These are phyloP conservation scores for Leucoraja erinaceus DNA, from an alignment of 2,113 vertebrate species.

Conservation along the genomic window DNA sequence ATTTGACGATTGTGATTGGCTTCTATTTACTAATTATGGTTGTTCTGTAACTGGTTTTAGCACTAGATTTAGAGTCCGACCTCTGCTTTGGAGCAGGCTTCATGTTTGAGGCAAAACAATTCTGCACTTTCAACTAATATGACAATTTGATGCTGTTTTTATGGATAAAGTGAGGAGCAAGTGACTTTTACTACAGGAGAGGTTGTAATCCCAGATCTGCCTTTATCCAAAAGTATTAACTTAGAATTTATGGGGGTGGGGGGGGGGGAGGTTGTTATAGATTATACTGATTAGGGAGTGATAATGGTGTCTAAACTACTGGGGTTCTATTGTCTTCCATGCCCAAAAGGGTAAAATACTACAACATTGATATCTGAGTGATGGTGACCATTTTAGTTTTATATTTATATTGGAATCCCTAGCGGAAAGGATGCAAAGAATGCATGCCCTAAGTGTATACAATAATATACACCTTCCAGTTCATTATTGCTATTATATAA, in stretches of 20 bases:
- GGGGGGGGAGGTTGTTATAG: neutral
- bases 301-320: neutral
- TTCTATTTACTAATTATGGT: neutral
- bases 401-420: neutral
- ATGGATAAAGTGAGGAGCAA: neutral
- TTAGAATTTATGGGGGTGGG: neutral
- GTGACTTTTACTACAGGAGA: neutral
- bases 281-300: neutral
- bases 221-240: neutral
- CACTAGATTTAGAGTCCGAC: neutral
- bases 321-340: neutral
- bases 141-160: neutral
- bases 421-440: neutral
- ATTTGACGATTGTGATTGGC: neutral
- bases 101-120: no score
- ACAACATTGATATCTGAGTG: neutral
- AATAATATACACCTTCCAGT: slow-evolving; percentile 29
- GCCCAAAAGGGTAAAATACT: neutral
- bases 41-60: neutral
- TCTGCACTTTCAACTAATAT: neutral
- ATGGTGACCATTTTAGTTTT: neutral
- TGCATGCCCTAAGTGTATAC: neutral
- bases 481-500: slow-evolving; percentile 52
- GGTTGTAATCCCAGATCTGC: neutral
- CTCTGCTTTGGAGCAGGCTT: neutral